A percentile compares a stretch with the other conserved stretches of the same genome.
Evolutionary conservation across 1,140 invertebrate genomes (phyloP).

Genomic region (Eulimnadia texana): DNA sequence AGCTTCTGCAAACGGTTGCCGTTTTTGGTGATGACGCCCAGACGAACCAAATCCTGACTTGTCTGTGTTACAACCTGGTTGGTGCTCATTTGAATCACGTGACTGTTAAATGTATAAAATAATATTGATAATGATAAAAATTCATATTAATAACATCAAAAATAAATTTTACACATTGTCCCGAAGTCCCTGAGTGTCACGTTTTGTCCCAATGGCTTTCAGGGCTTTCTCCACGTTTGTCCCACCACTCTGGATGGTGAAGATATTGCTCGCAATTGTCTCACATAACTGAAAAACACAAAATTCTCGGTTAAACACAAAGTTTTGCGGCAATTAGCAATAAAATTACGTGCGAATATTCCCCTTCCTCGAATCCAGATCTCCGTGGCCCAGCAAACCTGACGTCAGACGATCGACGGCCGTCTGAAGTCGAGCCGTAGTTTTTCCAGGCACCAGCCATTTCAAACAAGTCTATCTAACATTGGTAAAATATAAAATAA

Average conservation of each 20-base stretch:
- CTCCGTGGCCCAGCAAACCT: background rate
- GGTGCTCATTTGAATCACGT: slow-evolving; percentile 58
- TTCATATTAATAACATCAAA: no score
- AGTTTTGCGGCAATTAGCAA: no score
- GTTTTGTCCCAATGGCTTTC: slow-evolving; percentile 56
- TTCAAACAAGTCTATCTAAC: no score
- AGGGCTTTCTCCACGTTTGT: slow-evolving; percentile 53
- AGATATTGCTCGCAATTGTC: slow-evolving; percentile 57
- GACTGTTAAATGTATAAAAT: slow-evolving; percentile 34
- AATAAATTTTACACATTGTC: slow-evolving; percentile 54
- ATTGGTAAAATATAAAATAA: no score
- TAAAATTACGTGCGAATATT: background rate
- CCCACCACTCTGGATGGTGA: slow-evolving; percentile 52
- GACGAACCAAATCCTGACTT: slow-evolving; percentile 50
- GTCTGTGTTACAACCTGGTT: slow-evolving; percentile 58
- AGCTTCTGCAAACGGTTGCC: slow-evolving; percentile 63
- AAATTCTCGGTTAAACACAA: no score
- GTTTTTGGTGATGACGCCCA: slow-evolving; percentile 45
- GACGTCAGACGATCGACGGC: background rate
- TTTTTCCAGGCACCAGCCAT: background rate
- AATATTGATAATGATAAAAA: slow-evolving; percentile 15
- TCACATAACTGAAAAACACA: slow-evolving; percentile 24
- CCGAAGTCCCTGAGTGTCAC: slow-evolving; percentile 48
- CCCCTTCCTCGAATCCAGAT: background rate
- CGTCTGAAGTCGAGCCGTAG: background rate